Percentiles rank a stretch among this genome's conserved stretches.
phyloP scores from a whole-genome alignment of 2,888 invertebrate species.

The Pyrocoelia pectoralis region DNA sequence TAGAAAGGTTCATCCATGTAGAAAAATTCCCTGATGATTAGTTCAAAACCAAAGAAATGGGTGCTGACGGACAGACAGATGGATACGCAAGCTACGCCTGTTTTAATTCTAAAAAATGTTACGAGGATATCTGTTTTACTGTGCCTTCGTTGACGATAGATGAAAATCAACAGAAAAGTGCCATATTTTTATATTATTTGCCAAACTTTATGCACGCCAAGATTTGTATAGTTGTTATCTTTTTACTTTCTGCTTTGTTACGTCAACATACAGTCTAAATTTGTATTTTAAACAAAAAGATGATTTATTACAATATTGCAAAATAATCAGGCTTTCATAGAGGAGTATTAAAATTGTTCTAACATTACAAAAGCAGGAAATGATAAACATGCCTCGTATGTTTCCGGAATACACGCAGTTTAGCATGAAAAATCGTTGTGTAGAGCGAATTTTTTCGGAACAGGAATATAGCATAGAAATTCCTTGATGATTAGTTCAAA shows the following conservation, averaged over 20 bases:
- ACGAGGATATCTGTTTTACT: conserved; percentile 19
- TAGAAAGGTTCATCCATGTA: too few relatives aligned
- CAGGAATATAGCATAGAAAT: too few relatives aligned
- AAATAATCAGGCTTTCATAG: too few relatives aligned
- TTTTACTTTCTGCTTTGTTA: conserved; percentile 1
- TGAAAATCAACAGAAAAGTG: conserved; percentile 13
- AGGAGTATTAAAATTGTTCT: not conserved
- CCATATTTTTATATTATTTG: conserved; percentile 13
- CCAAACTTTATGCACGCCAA: not conserved
- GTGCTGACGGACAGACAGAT: too few relatives aligned
- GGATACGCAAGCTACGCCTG: too few relatives aligned
- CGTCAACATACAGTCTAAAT: too few relatives aligned
- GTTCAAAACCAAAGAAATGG: too few relatives aligned
- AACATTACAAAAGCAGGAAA: not conserved
- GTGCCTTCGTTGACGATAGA: conserved; percentile 20
- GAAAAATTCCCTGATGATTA: too few relatives aligned
- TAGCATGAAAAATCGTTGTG: not conserved
- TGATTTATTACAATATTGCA: too few relatives aligned
- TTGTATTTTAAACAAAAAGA: too few relatives aligned
- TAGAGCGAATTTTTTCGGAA: too few relatives aligned
- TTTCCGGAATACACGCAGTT: not conserved
- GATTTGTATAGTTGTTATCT: conserved; percentile 3
- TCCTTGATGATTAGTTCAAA: too few relatives aligned
- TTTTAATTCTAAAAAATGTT: conserved; percentile 28
- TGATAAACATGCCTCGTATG: conserved; percentile 4